Conservation (phyloP, 2,888 invertebrate genomes). For the Pemphredon lugubris region DNA sequence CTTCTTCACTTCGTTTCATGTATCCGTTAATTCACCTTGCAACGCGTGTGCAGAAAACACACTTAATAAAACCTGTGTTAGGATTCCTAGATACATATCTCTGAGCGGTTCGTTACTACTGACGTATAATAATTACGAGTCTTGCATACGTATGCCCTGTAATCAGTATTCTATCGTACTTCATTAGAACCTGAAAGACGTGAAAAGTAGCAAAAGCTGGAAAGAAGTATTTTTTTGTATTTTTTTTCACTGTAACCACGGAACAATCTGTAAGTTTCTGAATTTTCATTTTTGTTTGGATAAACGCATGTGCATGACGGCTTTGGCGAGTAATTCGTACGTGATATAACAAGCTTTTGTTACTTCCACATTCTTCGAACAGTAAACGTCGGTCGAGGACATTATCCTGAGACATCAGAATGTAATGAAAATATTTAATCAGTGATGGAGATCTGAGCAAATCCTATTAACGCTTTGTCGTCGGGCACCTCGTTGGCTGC, state of each 20-base stretch:
- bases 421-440: conserved; percentile 83
- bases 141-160: conserved; percentile 40
- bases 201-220: conserved; percentile 59
- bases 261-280: conserved; percentile 8
- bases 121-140: conserved; percentile 31
- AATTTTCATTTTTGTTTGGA: conserved; percentile 2
- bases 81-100: conserved; percentile 52
- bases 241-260: too few relatives aligned
- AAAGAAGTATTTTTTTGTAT: too few relatives aligned
- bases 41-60: not conserved
- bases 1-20: conserved; percentile 28
- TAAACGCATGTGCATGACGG: too few relatives aligned
- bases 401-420: conserved; percentile 63
- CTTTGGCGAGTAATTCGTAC: not conserved
- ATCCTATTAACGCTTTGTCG: conserved; percentile 97
- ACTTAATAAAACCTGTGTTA: conserved; percentile 22
- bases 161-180: conserved; percentile 13
- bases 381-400: conserved; percentile 53
- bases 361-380: conserved; percentile 46
- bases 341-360: conserved; percentile 30
- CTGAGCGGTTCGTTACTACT: conserved; percentile 56
- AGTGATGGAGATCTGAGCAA: conserved; percentile 97
- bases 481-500: conserved; percentile 92
- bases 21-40: conserved; percentile 6
- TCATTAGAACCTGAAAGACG: conserved; percentile 34